These are phyloP conservation scores for Ptycholaimellus sp. DNA, from an alignment of 2,888 invertebrate genomes.

Conservation along the genomic window DNA sequence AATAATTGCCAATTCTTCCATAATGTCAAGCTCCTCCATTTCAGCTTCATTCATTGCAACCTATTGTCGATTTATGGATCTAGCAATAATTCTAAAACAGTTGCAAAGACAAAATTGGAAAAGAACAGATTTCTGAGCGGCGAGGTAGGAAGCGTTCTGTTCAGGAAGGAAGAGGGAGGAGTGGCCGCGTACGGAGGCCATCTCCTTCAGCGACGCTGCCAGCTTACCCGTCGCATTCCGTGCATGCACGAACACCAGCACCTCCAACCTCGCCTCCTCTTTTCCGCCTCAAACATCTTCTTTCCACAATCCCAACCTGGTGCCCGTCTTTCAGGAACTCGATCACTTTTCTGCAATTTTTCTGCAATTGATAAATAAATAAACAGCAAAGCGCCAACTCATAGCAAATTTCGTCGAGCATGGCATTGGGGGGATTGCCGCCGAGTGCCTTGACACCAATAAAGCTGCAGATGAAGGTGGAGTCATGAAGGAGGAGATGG, in stretches of 20 bases:
- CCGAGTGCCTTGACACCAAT: constrained; percentile 14
- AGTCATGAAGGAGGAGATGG: too few species aligned
- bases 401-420: neutral
- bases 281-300: neutral
- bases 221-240: constrained; percentile 77
- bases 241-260: constrained; percentile 95
- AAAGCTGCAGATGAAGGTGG: constrained; percentile 33
- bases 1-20: neutral
- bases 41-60: too few species aligned
- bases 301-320: constrained; percentile 37
- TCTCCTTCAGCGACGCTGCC: constrained; percentile 55
- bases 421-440: constrained; percentile 10
- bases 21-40: too few species aligned
- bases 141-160: constrained; percentile 30
- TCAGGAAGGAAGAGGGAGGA: constrained; percentile 42
- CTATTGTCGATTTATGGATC: too few species aligned
- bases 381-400: too few species aligned
- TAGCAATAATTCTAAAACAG: neutral
- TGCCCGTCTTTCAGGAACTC: constrained; percentile 65
- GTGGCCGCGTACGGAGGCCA: constrained; percentile 50
- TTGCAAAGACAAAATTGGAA: neutral
- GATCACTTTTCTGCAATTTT: constrained; percentile 43
- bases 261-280: too few species aligned
- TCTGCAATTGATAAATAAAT: too few species aligned
- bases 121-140: constrained; percentile 37